Base-by-base conservation (phyloP, 2,113 vertebrate genomes). In the Actenoides lindsayi region DNA sequence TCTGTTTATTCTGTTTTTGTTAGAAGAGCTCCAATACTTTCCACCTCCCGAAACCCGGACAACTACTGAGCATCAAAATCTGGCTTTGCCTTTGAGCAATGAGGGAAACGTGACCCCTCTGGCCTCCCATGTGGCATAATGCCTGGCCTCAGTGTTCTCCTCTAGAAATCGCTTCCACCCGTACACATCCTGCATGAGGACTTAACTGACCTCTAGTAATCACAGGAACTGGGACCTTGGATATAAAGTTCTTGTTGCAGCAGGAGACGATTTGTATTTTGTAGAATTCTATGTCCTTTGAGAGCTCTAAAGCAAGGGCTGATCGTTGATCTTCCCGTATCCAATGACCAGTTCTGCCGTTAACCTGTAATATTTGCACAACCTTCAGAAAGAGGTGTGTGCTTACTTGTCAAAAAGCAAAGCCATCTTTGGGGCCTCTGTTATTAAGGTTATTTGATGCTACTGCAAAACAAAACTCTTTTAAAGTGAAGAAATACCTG, bases 51-150 rank as follows among this genome's bases (percentile, higher is more conserved):
- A 54, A 90, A 37, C 15, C 25, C 5, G 20, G 70, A 1, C 53
- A 41, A 19, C 25, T 53, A 35, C 13, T 20, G 27, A 85, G 33
- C 31, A 44, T 31, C 63, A 59, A 67, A 83, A 53, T n/a, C 24
- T 13, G 28, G 27, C 39, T 86, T 48, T 88, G 57, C 57, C 54
- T 65, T 65, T 37, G 39, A 56, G 33, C 54, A 70, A 3, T 9
- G 39, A 92, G 24, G 30, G 41, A 90, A 63, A 76, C 0, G 4
- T 0, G 2, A 76, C 24, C 44, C 48, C 53, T 79, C 30, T 57
- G 27, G 28, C 23, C 25, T 78, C 25, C 28, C 0, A 0, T 16
- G 10, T n/a, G 37, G 20, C 8, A 0, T 28, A 35, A 37, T 16
- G 41, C 44, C 57, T 68, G 54, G 53, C 74, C 50, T 41, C 39